A percentile compares a stretch with the other conserved stretches of the same genome.
These are phyloP conservation scores for Limnephilus marmoratus DNA, from an alignment of 2,888 invertebrate species.

Conservation along the genomic window DNA sequence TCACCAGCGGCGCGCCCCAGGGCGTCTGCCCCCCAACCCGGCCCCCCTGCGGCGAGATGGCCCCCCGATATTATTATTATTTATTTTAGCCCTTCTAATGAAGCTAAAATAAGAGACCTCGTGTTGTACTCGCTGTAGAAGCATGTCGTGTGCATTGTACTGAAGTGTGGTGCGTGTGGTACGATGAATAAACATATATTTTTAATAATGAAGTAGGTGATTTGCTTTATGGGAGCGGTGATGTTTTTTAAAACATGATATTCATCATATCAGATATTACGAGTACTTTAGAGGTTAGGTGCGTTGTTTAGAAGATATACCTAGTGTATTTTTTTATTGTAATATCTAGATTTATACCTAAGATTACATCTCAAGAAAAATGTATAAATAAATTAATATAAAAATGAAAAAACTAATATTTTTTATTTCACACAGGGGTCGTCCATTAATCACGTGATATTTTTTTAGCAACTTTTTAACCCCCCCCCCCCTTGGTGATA, in stretches of 20 bases:
- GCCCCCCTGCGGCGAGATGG: background rate
- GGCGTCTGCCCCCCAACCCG: background rate
- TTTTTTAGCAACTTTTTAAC: too few relatives aligned
- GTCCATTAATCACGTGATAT: too few relatives aligned
- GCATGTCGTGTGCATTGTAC: background rate
- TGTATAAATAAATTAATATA: too few relatives aligned
- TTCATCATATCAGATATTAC: background rate
- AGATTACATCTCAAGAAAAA: too few relatives aligned
- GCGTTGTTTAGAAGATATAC: too few relatives aligned
- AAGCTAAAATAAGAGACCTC: conserved; percentile 18
- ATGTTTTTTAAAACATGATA: background rate
- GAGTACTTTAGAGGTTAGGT: too few relatives aligned
- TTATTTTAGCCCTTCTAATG: conserved; percentile 46
- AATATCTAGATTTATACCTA: too few relatives aligned
- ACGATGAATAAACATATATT: background rate
- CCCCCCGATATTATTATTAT: conserved; percentile 42
- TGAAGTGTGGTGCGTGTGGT: background rate
- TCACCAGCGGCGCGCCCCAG: conserved; percentile 40
- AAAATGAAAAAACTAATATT: too few relatives aligned
- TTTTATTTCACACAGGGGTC: too few relatives aligned
- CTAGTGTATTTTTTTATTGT: too few relatives aligned
- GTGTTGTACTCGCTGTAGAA: background rate
- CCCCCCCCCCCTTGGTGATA: too few relatives aligned
- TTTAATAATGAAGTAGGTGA: background rate
- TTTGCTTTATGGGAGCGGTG: background rate